Conservation (phyloP, 37 sponge, comb jelly and placozoan genomes). For the Petrosia ficiformis region DNA sequence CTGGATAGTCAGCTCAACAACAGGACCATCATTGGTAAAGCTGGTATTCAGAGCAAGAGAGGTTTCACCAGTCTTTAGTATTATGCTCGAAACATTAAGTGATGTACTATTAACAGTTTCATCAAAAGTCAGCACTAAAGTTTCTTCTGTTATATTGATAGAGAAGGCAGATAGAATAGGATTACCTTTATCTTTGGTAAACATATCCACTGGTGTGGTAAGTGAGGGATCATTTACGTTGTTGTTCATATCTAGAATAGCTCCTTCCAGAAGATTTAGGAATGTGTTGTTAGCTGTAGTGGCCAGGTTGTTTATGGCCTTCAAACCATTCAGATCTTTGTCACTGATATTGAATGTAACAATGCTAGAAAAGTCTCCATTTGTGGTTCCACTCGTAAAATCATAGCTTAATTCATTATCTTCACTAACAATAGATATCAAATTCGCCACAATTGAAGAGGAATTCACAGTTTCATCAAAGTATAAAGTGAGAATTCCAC, state of each 20-base stretch:
- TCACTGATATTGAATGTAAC: conserved; percentile 40
- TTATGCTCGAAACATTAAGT: conserved; percentile 39
- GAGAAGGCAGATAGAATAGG: conserved; percentile 53
- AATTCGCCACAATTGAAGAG: conserved; percentile 29
- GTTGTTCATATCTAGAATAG: conserved; percentile 63
- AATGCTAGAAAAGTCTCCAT: conserved; percentile 13
- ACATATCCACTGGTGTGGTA: conserved; percentile 26
- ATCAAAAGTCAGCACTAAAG: conserved; percentile 63
- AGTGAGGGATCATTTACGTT: conserved; percentile 27
- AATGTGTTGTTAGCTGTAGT: conserved; percentile 62
- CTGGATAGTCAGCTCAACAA: conserved; percentile 28
- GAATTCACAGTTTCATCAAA: conserved; percentile 85
- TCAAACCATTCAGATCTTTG: conserved; percentile 68
- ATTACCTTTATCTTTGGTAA: conserved; percentile 48
- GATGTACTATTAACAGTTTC: conserved; percentile 80
- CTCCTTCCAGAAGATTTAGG: conserved; percentile 44
- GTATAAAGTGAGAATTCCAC: conserved; percentile 47
- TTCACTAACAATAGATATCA: conserved; percentile 31
- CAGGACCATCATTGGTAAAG: conserved; percentile 30
- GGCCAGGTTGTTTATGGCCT: conserved; percentile 62
- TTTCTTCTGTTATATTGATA: conserved; percentile 43
- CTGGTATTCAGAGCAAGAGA: conserved; percentile 48
- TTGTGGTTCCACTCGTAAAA: conserved; percentile 32
- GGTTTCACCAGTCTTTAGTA: conserved; percentile 26
- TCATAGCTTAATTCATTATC: conserved; percentile 23